A percentile compares a stretch with the other conserved stretches of the same genome.
Conservation (phyloP, 1,140 invertebrate species). For the Drosophila punjabiensis region DNA sequence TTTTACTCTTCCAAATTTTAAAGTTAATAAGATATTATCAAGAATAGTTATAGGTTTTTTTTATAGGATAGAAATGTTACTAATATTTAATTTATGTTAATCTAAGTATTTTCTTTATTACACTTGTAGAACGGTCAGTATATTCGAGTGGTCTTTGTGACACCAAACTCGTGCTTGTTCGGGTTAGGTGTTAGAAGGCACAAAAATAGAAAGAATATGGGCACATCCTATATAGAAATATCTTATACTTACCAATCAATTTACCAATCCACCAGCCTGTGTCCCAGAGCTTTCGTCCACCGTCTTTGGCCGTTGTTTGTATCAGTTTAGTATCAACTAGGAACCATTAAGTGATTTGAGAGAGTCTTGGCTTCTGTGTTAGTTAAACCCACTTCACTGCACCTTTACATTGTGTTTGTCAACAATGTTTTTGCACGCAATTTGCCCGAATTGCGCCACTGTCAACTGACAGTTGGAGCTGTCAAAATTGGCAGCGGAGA, state of each 20-base stretch:
- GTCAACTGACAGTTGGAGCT: slow-evolving; percentile 73
- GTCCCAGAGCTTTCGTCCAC: slow-evolving; percentile 10
- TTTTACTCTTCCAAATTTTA: too few relatives aligned
- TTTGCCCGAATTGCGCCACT: slow-evolving; percentile 57
- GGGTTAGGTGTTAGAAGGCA: too few relatives aligned
- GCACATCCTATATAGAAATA: neutral
- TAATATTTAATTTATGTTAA: too few relatives aligned
- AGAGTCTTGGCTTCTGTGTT: neutral
- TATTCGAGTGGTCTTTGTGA: too few relatives aligned
- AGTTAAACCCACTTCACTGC: slow-evolving; percentile 19
- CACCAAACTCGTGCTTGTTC: too few relatives aligned
- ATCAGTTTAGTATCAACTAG: slow-evolving; percentile 71
- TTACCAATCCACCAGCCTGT: slow-evolving; percentile 43
- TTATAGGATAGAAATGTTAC: neutral
- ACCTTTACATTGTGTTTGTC: slow-evolving; percentile 26
- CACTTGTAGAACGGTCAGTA: too few relatives aligned
- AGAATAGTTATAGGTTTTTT: neutral
- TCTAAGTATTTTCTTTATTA: too few relatives aligned
- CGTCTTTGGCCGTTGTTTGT: slow-evolving; percentile 35
- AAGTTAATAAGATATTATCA: neutral
- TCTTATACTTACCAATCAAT: slow-evolving; percentile 70
- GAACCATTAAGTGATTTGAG: slow-evolving; percentile 70
- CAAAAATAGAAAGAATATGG: too few relatives aligned
- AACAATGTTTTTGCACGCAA: slow-evolving; percentile 23
- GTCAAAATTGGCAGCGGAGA: slow-evolving; percentile 76